These are phyloP conservation scores for Lasioglossum figueresi DNA, from an alignment of 2,888 invertebrate genomes.

Conservation along the genomic window DNA sequence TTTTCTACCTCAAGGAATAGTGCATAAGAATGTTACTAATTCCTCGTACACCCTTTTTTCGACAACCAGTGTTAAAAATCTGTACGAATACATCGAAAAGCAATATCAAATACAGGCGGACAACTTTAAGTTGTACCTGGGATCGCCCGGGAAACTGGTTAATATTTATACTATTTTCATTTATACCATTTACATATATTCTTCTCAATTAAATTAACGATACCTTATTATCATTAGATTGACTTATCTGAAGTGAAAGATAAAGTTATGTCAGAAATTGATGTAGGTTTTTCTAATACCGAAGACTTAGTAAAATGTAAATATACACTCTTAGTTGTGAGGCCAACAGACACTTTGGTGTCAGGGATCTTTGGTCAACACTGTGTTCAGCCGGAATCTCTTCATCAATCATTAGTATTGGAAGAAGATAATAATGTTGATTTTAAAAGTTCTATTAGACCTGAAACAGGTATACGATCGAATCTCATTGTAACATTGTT, in stretches of 20 bases:
- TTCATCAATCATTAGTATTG: constrained; percentile 20
- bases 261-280: constrained; percentile 84
- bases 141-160: constrained; percentile 44
- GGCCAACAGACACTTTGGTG: constrained; percentile 1
- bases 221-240: constrained; percentile 76
- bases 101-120: constrained; percentile 42
- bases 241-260: constrained; percentile 83
- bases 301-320: constrained; percentile 30
- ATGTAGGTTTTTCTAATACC: constrained; percentile 80
- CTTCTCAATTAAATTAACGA: constrained; percentile 15
- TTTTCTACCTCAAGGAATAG: constrained; percentile 74
- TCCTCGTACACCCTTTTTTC: constrained; percentile 33
- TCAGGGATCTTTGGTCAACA: not conserved
- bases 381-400: constrained; percentile 12
- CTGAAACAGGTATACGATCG: constrained; percentile 82
- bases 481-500: constrained; percentile 7
- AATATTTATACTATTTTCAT: constrained; percentile 41
- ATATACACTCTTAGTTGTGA: constrained; percentile 46
- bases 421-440: constrained; percentile 42
- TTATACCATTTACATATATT: not conserved
- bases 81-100: constrained; percentile 55
- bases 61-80: constrained; percentile 53
- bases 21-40: constrained; percentile 36
- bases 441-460: constrained; percentile 71
- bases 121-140: constrained; percentile 51